Evolutionary conservation across 1,140 invertebrate species (phyloP), one percentile per base, ranked within the genome.

Genomic region (Bilobella aurantiaca): DNA sequence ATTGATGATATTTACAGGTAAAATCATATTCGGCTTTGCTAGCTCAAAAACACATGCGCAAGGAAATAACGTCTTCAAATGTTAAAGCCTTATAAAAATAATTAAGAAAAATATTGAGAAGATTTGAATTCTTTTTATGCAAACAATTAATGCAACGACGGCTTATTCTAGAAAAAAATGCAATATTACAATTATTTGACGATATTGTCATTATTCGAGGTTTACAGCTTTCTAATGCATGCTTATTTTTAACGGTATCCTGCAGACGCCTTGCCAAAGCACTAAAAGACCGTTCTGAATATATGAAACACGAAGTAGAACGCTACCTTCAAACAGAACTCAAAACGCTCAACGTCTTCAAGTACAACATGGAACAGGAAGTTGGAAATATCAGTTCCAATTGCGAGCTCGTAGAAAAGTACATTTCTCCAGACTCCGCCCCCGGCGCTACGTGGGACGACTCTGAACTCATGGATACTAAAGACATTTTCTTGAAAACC

Each of bases 371-470:
- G 63, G 63, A 68, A 23, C 83, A 88, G 75, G 94, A 98, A 79
- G 87, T 96, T 73, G 84, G 85, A 57, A 97, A 95, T 78, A 93
- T 97, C 65, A 83, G 87, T 73, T 92, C 90, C 75, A 97, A 97
- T 78, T 96, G 93, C 80, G 93, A 98, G 77, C 81, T 96, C 66
- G 91, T 91, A n/a, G 94, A 98, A 79, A 91, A 91, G 78, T 86
- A 93, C 79, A 88, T 94, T 83, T 87, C 87, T 74, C 86, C 91
- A 73, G 88, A 88, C 69, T 5, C 49, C 25, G 74, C 72, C 16
- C 2, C 53, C 0, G 85, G 88, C 21, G 84, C 89, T 1, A 61
- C 64, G 65, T 91, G 89, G 89, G 88, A 91, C 72, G 88, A 96
- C 74, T 85, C 85, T 62, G 90, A 93, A 76, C 81, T 93, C 31